Percentiles rank a stretch among this genome's conserved stretches.
phyloP scores from a whole-genome alignment of 2,888 invertebrate genomes.

The Stratiomys singularior region DNA sequence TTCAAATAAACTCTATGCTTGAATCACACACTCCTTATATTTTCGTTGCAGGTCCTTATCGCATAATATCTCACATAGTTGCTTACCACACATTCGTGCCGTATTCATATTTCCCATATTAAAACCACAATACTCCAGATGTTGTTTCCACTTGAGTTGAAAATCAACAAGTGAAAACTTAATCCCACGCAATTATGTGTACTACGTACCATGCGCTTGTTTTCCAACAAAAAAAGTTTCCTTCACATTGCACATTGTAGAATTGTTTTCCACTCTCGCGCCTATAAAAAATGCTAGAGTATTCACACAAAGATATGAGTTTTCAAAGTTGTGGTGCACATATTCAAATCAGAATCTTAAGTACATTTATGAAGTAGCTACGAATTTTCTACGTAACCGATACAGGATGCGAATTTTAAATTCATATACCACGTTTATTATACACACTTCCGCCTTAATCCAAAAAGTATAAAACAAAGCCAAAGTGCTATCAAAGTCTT shows the following conservation, averaged over 20 bases:
- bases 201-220: not conserved
- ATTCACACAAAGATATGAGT: not conserved
- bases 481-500: not conserved
- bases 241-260: not conserved
- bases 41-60: too few species aligned
- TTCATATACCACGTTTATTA: not conserved
- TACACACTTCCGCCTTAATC: not conserved
- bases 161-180: slow-evolving; percentile 22
- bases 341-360: not conserved
- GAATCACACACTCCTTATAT: too few species aligned
- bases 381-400: not conserved
- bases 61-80: too few species aligned
- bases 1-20: too few species aligned
- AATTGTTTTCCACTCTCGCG: not conserved
- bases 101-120: not conserved
- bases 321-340: too few species aligned
- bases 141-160: not conserved
- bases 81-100: too few species aligned
- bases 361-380: not conserved
- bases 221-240: slow-evolving; percentile 1
- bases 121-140: not conserved
- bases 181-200: slow-evolving; percentile 6
- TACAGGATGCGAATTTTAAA: not conserved
- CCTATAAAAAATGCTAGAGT: not conserved
- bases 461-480: not conserved